Base-by-base conservation (phyloP, 1,140 invertebrate genomes). In the Apis mellifera region DNA sequence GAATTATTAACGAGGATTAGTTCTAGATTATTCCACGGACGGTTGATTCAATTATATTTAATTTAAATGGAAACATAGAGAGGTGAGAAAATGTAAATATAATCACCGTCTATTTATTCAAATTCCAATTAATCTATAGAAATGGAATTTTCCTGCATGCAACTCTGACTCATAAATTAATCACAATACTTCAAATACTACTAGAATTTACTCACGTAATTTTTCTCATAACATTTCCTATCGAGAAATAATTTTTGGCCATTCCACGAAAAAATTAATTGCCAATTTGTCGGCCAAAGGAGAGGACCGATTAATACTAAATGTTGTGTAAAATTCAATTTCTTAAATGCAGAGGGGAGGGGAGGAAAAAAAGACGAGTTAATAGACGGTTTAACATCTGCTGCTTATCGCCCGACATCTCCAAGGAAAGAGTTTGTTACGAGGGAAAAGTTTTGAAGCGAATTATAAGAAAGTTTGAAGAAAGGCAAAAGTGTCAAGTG, bases 1-100 rank as follows among this genome's bases (percentile, higher is more conserved):
- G 77, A 50, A 71, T 68, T 57, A 69, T 62, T 57, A 72, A 79
- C 57, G 48, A 50, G 60, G 69, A 79, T 79, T 62, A 57, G 64
- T 79, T 72, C 57, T 62, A 48, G 68, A 13, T 72, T 54, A 42
- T 42, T n/a, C n/a, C n/a, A 42, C 26, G n/a, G 9, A 7, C 48
- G 11, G 11, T 70, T 59, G 32, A 42, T 42, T 42, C 7, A 42
- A 42, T 42, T 42, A 42, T 42, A 42, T 42, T 42, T 42, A 42
- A 7, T 42, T 42, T 42, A 42, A 42, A 42, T 42, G 32, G 3
- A 42, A 7, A 42, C 32, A 42, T 42, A 42, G 32, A 42, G 32
- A 32, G 26, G 1, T 32, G 3, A 42, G 32, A 42, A 42, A 42
- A 42, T 42, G 32, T 42, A 5, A 42, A 42, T 42, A 42, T 5